Base-by-base conservation (phyloP, 2,113 vertebrate genomes). In the Cololabis saira region DNA sequence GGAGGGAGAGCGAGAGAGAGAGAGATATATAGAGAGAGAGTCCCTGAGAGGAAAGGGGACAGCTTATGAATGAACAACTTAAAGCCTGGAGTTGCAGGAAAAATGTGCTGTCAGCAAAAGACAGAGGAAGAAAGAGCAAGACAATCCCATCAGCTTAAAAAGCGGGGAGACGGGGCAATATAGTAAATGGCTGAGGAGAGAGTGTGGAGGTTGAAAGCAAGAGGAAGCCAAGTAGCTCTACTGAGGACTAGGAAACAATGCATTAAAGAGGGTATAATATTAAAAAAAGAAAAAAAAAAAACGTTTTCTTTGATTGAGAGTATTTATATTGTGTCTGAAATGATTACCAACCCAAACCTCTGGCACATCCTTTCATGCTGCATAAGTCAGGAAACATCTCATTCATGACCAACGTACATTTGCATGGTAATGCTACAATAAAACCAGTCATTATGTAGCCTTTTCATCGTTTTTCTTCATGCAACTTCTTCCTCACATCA, bases 21-120 rank as follows among this genome's bases (percentile, higher is more conserved):
- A 19, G 55, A 52, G 0, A 88, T 86, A 79, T 79, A 86, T 59
- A 81, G 77, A 71, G 59, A 69, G 62, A 19, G 55, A 52, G 0
- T 7, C 12, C 16, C 13, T 41, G 74, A 0, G n/a, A 49, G 54
- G 2, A 33, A 47, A 60, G 19, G 45, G n/a, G 47, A n/a, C 27
- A 50, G 73, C 61, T 53, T 64, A 27, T 71, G 85, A 91, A 82
- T 86, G 81, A 82, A 74, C 75, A 74, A 78, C 69, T 79, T 73
- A 61, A 83, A 71, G 71, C 58, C 66, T 12, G 17, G 69, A 80
- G 71, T 53, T 68, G 78, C 68, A 81, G 61, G 75, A 65, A 71
- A 87, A 90, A 80, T 14, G 69, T 10, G 52, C 54, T 19, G 79
- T 91, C 90, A 91, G 90, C 87, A 85, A 75, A 87, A 87, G 17